Conservation (phyloP, 2,113 vertebrate species). For the Corythaixoides concolor region DNA sequence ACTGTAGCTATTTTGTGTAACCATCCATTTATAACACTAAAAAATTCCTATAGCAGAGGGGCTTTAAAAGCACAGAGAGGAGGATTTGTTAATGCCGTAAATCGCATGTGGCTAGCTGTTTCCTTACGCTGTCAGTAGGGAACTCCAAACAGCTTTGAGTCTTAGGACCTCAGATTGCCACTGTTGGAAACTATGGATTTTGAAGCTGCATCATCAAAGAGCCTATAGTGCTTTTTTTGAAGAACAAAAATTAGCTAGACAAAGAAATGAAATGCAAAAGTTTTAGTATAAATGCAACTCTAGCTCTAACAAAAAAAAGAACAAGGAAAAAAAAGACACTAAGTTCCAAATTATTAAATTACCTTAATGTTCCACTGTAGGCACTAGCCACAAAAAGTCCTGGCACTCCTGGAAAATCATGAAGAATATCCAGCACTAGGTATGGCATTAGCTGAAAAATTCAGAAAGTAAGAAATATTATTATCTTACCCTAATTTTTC, state of each 20-base stretch:
- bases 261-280: background rate
- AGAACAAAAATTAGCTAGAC: background rate
- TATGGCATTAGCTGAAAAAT: conserved; percentile 91
- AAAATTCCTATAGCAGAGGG: background rate
- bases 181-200: background rate
- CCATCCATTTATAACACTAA: background rate
- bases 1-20: background rate
- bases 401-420: conserved; percentile 86
- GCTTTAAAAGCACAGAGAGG: background rate
- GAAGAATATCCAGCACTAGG: conserved; percentile 91
- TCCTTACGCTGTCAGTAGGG: background rate
- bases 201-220: background rate
- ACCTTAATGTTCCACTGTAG: conserved; percentile 98
- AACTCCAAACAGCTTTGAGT: background rate
- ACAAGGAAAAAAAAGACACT: background rate
- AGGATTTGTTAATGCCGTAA: background rate
- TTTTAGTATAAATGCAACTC: background rate
- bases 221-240: background rate
- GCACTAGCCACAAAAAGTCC: conserved; percentile 95
- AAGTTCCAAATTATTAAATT: conserved; percentile 16
- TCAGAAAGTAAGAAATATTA: conserved; percentile 19
- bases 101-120: background rate
- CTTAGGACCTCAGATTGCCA: background rate
- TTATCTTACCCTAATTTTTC: background rate
- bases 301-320: background rate